Base-by-base conservation (phyloP, 2,797 vertebrate genomes). In the Tragelaphus eurycerus region DNA sequence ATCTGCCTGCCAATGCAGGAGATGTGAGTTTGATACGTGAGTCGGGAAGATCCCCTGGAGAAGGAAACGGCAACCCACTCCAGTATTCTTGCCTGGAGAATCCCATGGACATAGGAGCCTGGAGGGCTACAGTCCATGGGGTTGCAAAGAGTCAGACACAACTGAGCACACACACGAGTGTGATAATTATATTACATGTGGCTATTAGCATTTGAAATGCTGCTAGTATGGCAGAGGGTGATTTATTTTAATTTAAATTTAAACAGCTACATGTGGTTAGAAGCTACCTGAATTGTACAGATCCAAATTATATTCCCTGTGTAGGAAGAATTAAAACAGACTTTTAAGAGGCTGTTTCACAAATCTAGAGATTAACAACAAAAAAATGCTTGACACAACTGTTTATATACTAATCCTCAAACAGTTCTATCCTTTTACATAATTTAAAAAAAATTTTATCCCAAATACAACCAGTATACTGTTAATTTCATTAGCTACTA, bases 401-500 rank as follows among this genome's bases (percentile, higher is more conserved):
- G 7, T n/a, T 89, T 67, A 86, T 29, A 71, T 48, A 43, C 86
- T 91, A 86, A 62, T 71, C 4, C 59, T 89, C 34, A 0, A 88
- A 88, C 3, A 76, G 38, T 84, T 96, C 67, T 93, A 50, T 50
- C 38, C 4, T 90, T 93, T 60, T 62, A 50, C 3, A 54, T 46
- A 54, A 52, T 38, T 83, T 14, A 71, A 38, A 7, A 25, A 93
- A 92, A 57, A 2, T 2, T 17, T 93, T 19, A 48, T 27, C 16
- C 12, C 48, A 85, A 90, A 81, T 57, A 95, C 27, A 89, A 86
- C 46, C n/a, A 86, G 17, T 79, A 95, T 54, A 92, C 27, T 85
- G 79, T 89, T 86, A 60, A 90, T 86, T 89, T 90, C 95, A n/a
- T 81, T 93, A 93, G 71, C 52, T 85, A 86, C 19, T 90, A 91